Base-by-base conservation (phyloP, 2,113 vertebrate genomes). In the Chaetura pelagica region DNA sequence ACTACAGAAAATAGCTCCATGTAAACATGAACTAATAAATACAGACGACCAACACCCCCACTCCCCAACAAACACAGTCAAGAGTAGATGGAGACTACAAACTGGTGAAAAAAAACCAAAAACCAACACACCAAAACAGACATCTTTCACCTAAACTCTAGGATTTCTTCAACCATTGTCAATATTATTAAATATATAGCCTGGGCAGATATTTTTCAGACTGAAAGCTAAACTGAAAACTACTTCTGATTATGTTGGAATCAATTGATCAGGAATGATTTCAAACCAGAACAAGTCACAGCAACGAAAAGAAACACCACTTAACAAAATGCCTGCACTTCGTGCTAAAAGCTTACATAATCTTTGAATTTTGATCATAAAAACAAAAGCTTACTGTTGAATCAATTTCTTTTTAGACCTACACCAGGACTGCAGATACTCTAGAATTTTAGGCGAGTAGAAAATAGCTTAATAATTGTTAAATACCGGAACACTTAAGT, bases 401-500 rank as follows among this genome's bases (percentile, higher is more conserved):
- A 64, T 49, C 52, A 32, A 4, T 52, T 73, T 64, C 32, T 80
- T 87, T 77, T 66, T 23, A 57, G 54, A 23, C 64, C 34, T 51
- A 16, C 12, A 40, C 7, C 12, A 14, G 63, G 48, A 29, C 29
- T 21, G 54, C 35, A 80, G 27, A 34, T 42, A 46, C 24, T 49
- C 49, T 30, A 15, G 27, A 18, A 18, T 66, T 61, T 35, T 55
- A 29, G 26, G n/a, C 0, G 10, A 63, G 74, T 24, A 64, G 49
- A 89, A 94, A 87, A 87, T 52, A 78, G 57, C 90, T 90, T n/a
- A 90, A 22, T 68, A 89, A 68, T 74, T 59, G 68, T 59, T 78
- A 89, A 96, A 78, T 63, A 72, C 86, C 35, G 6, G 91, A 94
- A 94, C 80, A 81, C 52, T 89, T 62, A 8, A 42, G 55, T 8